Conservation (phyloP, 2,888 invertebrate species). For the Pyralis farinalis region DNA sequence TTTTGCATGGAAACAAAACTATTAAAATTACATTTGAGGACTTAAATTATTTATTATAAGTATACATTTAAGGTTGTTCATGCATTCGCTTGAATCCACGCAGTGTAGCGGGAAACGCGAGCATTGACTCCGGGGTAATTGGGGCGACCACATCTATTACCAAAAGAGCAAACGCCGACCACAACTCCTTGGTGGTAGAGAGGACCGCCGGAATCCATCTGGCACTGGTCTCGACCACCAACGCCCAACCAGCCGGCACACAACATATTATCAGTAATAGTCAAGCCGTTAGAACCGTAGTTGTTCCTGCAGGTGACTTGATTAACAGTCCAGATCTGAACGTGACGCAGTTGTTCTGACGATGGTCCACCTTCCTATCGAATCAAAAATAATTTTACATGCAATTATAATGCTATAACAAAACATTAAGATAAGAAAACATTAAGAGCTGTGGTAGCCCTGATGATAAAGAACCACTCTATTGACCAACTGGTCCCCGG, state of each 20-base stretch:
- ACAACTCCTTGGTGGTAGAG: constrained; percentile 40
- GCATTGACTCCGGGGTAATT: constrained; percentile 44
- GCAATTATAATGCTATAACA: too few relatives aligned
- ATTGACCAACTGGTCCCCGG: too few relatives aligned
- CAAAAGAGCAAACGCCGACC: constrained; percentile 49
- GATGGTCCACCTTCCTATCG: constrained; percentile 20
- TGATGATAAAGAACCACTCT: too few relatives aligned
- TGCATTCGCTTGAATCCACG: constrained; percentile 41
- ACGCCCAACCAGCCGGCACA: constrained; percentile 45
- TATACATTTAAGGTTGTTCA: constrained; percentile 16
- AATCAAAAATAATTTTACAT: neutral
- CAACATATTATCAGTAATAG: constrained; percentile 38
- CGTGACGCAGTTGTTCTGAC: constrained; percentile 41
- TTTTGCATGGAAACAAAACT: neutral
- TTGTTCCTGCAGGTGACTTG: constrained; percentile 29
- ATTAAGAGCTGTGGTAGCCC: too few relatives aligned
- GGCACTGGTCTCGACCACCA: constrained; percentile 57
- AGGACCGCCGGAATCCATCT: constrained; percentile 52
- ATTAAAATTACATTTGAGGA: neutral
- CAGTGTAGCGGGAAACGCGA: constrained; percentile 36
- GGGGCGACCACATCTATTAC: constrained; percentile 31
- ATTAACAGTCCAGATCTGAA: constrained; percentile 37
- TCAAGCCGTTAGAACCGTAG: constrained; percentile 27
- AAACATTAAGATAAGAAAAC: too few relatives aligned
- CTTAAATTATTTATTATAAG: neutral